A percentile compares a stretch with the other conserved stretches of the same genome.
These are phyloP conservation scores for Xylota segnis DNA, from an alignment of 2,888 invertebrate species.

Conservation along the genomic window DNA sequence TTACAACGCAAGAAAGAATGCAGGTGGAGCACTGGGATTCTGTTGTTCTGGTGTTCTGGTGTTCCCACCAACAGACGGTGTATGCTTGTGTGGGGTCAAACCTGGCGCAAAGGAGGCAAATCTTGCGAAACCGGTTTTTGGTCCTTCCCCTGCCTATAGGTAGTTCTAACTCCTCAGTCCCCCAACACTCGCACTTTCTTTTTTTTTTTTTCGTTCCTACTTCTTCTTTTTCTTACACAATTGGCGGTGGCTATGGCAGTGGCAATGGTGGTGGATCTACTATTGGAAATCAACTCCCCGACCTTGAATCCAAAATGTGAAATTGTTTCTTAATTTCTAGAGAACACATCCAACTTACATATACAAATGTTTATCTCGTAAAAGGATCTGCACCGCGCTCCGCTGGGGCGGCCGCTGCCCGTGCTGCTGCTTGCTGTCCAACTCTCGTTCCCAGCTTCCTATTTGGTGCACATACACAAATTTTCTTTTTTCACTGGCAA, in stretches of 20 bases:
- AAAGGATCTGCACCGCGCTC: neutral
- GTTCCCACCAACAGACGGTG: neutral
- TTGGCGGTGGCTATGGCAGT: neutral
- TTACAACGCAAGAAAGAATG: conserved; percentile 48
- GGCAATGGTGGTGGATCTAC: neutral
- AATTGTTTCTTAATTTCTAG: neutral
- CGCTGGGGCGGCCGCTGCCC: conserved; percentile 17
- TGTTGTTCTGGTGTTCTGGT: conserved; percentile 38
- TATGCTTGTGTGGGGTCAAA: conserved; percentile 27
- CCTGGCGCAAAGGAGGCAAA: conserved; percentile 50
- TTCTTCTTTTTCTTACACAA: neutral
- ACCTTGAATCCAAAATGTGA: conserved; percentile 31
- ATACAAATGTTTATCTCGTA: conserved; percentile 27
- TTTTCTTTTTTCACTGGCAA: conserved; percentile 57
- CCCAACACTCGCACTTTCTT: conserved; percentile 53
- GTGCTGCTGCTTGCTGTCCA: conserved; percentile 39
- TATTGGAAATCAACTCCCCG: conserved; percentile 10
- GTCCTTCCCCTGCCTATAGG: neutral
- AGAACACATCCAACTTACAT: conserved; percentile 25
- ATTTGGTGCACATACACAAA: conserved; percentile 75
- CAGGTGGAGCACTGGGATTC: conserved; percentile 45
- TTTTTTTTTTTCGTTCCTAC: too few species aligned
- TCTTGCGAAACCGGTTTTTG: conserved; percentile 69
- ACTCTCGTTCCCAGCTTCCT: conserved; percentile 63
- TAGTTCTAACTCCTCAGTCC: neutral